Conservation (phyloP, 2,797 vertebrate species). For the Notamacropus eugenii region DNA sequence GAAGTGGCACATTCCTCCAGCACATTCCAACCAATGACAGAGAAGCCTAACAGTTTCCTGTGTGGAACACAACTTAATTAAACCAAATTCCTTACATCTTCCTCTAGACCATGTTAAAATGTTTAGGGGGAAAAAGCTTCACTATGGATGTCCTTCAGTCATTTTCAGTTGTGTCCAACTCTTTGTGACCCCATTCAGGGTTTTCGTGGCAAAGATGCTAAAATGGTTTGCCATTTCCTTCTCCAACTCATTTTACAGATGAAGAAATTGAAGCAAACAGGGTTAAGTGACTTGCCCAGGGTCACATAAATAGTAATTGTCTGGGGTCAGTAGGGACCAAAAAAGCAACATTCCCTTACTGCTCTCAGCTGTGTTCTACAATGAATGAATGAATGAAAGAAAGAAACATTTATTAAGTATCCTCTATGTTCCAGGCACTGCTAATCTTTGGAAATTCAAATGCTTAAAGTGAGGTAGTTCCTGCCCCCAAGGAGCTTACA, state of each 20-base stretch:
- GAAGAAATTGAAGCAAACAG: background rate
- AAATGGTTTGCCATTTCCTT: background rate
- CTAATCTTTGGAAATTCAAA: background rate
- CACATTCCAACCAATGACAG: slow-evolving; percentile 43
- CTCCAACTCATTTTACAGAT: background rate
- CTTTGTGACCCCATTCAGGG: background rate
- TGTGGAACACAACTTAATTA: slow-evolving; percentile 58
- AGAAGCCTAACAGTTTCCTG: slow-evolving; percentile 31
- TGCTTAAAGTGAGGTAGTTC: background rate
- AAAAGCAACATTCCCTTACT: background rate
- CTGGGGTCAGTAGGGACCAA: background rate
- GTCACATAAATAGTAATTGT: background rate
- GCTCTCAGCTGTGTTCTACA: background rate
- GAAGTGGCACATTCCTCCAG: background rate
- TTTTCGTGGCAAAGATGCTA: background rate
- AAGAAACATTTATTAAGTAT: background rate
- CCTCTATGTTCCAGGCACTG: background rate
- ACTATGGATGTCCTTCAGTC: background rate
- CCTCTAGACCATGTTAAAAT: slow-evolving; percentile 31
- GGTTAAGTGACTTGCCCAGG: background rate
- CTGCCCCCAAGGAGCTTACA: background rate
- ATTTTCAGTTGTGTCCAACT: background rate
- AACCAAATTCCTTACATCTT: slow-evolving; percentile 53
- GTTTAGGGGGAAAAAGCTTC: slow-evolving; percentile 25
- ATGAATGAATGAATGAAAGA: background rate